These are phyloP conservation scores for Scaptomyza polygonia DNA, from an alignment of 2,888 invertebrate species.

Conservation along the genomic window DNA sequence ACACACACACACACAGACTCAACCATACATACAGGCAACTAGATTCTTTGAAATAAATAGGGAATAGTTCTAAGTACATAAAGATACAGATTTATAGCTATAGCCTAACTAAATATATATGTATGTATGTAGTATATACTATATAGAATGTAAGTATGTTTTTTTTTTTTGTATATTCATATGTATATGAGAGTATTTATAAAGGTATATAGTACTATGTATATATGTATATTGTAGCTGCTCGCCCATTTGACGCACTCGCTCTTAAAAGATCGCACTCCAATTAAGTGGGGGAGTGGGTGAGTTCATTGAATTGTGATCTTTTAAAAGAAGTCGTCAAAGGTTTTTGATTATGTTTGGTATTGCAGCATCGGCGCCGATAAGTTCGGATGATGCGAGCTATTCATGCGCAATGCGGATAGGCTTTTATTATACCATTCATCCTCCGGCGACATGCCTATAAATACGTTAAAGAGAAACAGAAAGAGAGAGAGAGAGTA, in stretches of 20 bases:
- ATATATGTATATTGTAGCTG: too few species aligned
- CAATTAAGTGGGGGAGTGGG: constrained; percentile 13
- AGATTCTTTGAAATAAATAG: constrained; percentile 24
- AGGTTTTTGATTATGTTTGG: constrained; percentile 93
- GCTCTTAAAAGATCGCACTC: constrained; percentile 55
- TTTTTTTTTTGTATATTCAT: too few species aligned
- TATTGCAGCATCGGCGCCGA: constrained; percentile 98
- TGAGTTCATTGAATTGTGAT: constrained; percentile 55
- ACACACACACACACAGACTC: constrained; percentile 9
- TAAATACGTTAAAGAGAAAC: neutral
- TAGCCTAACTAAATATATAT: constrained; percentile 18
- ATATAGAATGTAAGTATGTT: constrained; percentile 1
- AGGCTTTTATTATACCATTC: constrained; percentile 99
- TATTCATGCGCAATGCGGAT: constrained; percentile 98
- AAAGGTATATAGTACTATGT: constrained; percentile 7
- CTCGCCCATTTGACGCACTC: constrained; percentile 68
- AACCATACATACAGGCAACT: constrained; percentile 26
- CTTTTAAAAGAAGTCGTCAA: constrained; percentile 84
- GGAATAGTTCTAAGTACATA: constrained; percentile 52
- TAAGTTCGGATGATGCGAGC: constrained; percentile 96
- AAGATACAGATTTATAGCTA: constrained; percentile 40
- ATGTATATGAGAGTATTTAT: constrained; percentile 14
- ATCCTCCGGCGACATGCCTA: constrained; percentile 96
- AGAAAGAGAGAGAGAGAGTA: neutral
- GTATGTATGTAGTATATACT: constrained; percentile 7